Evolutionary conservation across 2,113 vertebrate species (phyloP), one percentile per base, ranked within the genome.

Genomic region (Anhinga rufa): DNA sequence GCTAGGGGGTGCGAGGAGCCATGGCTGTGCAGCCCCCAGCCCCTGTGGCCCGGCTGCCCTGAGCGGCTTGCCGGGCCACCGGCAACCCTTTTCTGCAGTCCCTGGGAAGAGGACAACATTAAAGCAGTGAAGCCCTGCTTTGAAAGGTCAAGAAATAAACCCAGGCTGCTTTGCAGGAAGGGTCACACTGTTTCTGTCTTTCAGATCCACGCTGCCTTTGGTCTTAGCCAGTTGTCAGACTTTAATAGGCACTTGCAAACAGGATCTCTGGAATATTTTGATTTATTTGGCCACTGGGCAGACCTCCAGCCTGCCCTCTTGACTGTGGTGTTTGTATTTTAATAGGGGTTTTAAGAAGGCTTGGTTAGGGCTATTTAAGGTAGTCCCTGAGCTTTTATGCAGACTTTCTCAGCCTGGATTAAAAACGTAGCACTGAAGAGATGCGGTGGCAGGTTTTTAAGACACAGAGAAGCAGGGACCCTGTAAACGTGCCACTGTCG

Each of bases 231-330:
- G 74, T 94, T 96, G 96, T 97, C 88, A 97, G 85, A 90, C 95
- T 96, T 97, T 97, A 98, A 97, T 88, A 96, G 96, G 96, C 4
- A 57, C 96, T 97, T 93, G 96, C 96, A 97, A 98, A 96, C 93
- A 78, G 86, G 86, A 84, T 93, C 95, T 95, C 74, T 79, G 96
- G 95, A 93, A 92, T 96, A 95, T 65, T 96, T 96, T 83, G 96
- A 97, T 98, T 94, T 95, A 96, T 97, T 96, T 96, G 97, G 97
- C 94, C 88, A 92, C 92, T 72, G 95, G 96, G 97, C 95, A 97
- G 90, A 94, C 96, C 87, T 95, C 92, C 22, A 75, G 87, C 84
- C 96, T 61, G 82, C 92, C 17, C 82, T 40, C 88, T 93, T 95
- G 92, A 55, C 82, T 81, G 76, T 57, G 61, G 70, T 14, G 70